These are phyloP conservation scores for Linnaemya vulpina DNA, from an alignment of 2,888 invertebrate genomes.

Conservation along the genomic window DNA sequence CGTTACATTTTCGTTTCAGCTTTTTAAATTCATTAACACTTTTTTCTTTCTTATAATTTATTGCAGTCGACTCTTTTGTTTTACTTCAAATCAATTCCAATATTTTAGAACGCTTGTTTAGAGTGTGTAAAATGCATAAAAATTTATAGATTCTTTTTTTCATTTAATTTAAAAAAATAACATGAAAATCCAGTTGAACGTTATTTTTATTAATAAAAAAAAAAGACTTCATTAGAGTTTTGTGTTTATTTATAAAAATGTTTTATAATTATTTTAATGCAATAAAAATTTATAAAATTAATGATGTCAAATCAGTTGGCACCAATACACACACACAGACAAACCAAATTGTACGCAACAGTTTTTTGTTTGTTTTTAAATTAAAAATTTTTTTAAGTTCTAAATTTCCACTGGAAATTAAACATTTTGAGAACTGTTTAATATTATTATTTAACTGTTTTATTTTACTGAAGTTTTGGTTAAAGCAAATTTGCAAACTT, in stretches of 20 bases:
- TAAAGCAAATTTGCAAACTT: background rate
- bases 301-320: too few relatives aligned
- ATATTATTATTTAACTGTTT: background rate
- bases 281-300: background rate
- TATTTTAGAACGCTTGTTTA: background rate
- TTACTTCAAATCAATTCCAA: constrained; percentile 20
- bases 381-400: background rate
- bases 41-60: constrained; percentile 23
- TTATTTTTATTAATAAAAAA: constrained; percentile 8
- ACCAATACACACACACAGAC: background rate
- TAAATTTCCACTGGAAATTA: background rate
- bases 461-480: background rate
- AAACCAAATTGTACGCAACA: background rate
- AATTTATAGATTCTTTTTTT: constrained; percentile 12
- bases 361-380: background rate
- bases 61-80: constrained; percentile 34
- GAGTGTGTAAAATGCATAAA: background rate
- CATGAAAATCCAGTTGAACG: constrained; percentile 61
- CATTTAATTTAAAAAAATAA: constrained; percentile 31
- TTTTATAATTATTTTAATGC: background rate
- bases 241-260: background rate
- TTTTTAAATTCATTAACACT: constrained; percentile 49
- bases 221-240: constrained; percentile 4
- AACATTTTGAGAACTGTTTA: too few relatives aligned
- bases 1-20: background rate